phyloP scores from a whole-genome alignment of 2,113 vertebrate genomes.

The Odocoileus virginianus region DNA sequence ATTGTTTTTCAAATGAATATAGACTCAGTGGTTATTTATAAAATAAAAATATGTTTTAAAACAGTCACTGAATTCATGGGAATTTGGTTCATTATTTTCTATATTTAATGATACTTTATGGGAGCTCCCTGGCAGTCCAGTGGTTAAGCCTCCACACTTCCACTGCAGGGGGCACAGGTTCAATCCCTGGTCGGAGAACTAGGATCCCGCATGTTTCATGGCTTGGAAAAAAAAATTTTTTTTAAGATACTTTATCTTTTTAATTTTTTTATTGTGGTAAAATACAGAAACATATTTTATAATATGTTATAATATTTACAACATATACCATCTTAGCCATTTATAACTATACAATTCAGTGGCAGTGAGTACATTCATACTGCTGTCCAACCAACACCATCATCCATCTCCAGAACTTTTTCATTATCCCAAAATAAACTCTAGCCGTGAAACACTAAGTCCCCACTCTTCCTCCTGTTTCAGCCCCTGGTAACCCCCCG shows the following conservation, averaged over 20 bases:
- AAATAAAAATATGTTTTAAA: slow-evolving; percentile 10
- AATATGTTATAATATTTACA: not conserved
- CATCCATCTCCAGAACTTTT: not conserved
- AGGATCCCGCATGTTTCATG: not conserved
- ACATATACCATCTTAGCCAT: not conserved
- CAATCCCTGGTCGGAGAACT: not conserved
- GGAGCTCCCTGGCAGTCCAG: not conserved
- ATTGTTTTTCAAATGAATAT: not conserved
- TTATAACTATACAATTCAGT: not conserved
- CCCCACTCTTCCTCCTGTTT: too few species aligned
- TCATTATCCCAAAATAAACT: not conserved
- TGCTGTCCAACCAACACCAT: not conserved
- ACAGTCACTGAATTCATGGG: not conserved
- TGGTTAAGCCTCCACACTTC: not conserved
- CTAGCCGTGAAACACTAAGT: not conserved
- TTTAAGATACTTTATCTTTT: not conserved
- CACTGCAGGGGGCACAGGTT: not conserved
- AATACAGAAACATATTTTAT: not conserved
- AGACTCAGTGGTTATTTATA: not conserved
- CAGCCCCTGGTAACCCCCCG: not conserved
- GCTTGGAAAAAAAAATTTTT: not conserved
- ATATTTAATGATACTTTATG: not conserved
- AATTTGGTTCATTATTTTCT: not conserved
- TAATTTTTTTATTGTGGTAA: not conserved
- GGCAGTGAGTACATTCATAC: not conserved